A percentile compares a stretch with the other conserved stretches of the same genome.
Evolutionary conservation across 2,888 invertebrate species (phyloP).

Genomic region (Drosophila multiciliata): DNA sequence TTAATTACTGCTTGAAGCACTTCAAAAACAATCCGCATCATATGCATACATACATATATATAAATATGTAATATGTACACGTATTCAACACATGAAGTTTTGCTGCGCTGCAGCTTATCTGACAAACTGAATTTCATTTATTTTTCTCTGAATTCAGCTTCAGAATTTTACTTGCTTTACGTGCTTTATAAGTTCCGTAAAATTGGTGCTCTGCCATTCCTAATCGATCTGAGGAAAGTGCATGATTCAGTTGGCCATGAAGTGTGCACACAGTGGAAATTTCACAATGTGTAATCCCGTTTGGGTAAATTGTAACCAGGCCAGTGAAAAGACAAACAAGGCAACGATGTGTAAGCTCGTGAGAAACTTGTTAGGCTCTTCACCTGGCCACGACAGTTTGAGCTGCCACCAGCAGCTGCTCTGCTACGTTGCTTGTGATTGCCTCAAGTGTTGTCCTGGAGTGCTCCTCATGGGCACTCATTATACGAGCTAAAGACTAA

Average conservation of each 20-base stretch:
- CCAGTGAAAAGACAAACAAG: constrained; percentile 45
- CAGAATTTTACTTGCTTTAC: neutral
- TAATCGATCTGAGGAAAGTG: constrained; percentile 39
- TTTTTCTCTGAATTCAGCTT: constrained; percentile 7
- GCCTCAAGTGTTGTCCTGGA: constrained; percentile 41
- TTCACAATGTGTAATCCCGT: constrained; percentile 57
- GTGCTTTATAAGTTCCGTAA: neutral
- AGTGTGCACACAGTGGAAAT: constrained; percentile 41
- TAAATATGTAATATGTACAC: neutral
- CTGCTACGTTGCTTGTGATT: constrained; percentile 20
- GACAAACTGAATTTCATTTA: constrained; percentile 1
- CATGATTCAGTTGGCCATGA: constrained; percentile 22
- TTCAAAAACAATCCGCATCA: neutral
- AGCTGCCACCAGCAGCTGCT: constrained; percentile 6
- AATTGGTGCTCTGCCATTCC: constrained; percentile 25
- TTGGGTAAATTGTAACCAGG: constrained; percentile 36
- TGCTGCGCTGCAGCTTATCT: constrained; percentile 10
- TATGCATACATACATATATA: neutral
- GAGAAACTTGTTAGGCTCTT: constrained; percentile 39
- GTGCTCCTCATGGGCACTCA: constrained; percentile 40
- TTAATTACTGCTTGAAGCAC: neutral
- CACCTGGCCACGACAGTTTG: constrained; percentile 28
- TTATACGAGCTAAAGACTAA: constrained; percentile 33
- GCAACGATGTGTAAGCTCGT: constrained; percentile 6
- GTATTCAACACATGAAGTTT: too few species aligned